Percentiles rank a stretch among this genome's conserved stretches.
These are phyloP conservation scores for Distichodus sexfasciatus DNA, from an alignment of 2,797 vertebrate genomes.

Conservation along the genomic window DNA sequence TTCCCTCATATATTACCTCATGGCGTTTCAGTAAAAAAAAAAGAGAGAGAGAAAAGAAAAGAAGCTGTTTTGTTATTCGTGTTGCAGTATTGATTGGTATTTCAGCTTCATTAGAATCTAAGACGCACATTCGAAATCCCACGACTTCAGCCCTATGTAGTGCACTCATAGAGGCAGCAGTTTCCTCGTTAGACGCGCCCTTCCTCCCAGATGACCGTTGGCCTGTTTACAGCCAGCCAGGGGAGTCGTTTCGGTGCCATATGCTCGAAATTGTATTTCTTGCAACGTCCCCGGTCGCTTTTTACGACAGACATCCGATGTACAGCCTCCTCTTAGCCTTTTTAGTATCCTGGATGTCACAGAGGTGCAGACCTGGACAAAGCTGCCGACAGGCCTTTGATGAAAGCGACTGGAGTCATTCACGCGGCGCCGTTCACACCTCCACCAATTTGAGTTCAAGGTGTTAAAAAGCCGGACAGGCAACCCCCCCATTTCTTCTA, in stretches of 20 bases:
- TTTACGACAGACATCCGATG: conserved; percentile 53
- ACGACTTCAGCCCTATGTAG: no score
- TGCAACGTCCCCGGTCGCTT: neutral
- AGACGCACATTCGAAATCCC: no score
- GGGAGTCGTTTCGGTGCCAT: conserved; percentile 31
- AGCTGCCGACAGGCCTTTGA: conserved; percentile 44
- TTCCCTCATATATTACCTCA: no score
- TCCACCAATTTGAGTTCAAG: conserved; percentile 46
- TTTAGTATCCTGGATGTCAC: neutral
- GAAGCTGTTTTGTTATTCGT: no score
- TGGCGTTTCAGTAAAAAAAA: no score
- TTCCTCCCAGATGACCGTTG: conserved; percentile 36
- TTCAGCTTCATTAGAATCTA: no score
- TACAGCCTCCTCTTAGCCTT: conserved; percentile 33
- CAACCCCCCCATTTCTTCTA: conserved; percentile 31
- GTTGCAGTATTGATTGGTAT: no score
- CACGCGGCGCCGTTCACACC: conserved; percentile 57
- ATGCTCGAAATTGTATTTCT: conserved; percentile 36
- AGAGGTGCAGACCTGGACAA: neutral
- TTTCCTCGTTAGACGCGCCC: neutral
- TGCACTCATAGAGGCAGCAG: neutral
- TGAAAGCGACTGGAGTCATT: conserved; percentile 62
- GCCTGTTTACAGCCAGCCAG: neutral
- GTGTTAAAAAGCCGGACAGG: conserved; percentile 56
- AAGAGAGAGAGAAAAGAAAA: no score